Percentiles rank a stretch among this genome's conserved stretches.
These are phyloP conservation scores for Ennomos fuscantarius DNA, from an alignment of 2,888 invertebrate genomes.

Conservation along the genomic window DNA sequence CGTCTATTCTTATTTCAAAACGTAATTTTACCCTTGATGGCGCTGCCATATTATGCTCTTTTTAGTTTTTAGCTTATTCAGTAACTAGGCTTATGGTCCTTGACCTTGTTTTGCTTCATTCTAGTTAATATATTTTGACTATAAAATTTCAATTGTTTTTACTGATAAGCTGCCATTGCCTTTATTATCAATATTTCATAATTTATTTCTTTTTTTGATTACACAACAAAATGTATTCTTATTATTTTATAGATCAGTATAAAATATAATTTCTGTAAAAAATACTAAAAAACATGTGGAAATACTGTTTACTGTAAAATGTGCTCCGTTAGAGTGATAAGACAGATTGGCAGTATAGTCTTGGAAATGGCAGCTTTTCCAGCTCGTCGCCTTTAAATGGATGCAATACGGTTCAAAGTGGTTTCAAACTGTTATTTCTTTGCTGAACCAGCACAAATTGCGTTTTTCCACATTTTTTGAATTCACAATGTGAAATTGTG, in stretches of 20 bases:
- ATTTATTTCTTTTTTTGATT: background rate
- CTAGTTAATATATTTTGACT: too few relatives aligned
- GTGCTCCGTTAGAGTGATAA: background rate
- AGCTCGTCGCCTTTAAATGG: background rate
- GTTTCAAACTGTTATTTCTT: background rate
- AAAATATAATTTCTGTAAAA: background rate
- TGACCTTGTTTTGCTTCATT: too few relatives aligned
- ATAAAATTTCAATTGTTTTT: too few relatives aligned
- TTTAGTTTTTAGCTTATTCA: too few relatives aligned
- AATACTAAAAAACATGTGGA: too few relatives aligned
- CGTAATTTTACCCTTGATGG: background rate
- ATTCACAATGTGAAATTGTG: too few relatives aligned
- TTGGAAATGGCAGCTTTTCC: constrained; percentile 1
- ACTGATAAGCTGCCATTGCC: too few relatives aligned
- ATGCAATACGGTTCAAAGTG: background rate
- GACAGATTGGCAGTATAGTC: constrained; percentile 5
- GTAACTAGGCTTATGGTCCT: too few relatives aligned
- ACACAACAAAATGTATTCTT: background rate
- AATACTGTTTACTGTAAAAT: constrained; percentile 5
- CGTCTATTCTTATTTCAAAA: constrained; percentile 2
- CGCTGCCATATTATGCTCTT: too few relatives aligned
- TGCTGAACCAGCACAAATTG: background rate
- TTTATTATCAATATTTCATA: constrained; percentile 4
- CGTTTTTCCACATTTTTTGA: background rate
- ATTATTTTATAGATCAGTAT: background rate